A percentile compares a stretch with the other conserved stretches of the same genome.
Evolutionary conservation across 1,140 invertebrate species (phyloP).

Genomic region (Drosophila pruinosa): DNA sequence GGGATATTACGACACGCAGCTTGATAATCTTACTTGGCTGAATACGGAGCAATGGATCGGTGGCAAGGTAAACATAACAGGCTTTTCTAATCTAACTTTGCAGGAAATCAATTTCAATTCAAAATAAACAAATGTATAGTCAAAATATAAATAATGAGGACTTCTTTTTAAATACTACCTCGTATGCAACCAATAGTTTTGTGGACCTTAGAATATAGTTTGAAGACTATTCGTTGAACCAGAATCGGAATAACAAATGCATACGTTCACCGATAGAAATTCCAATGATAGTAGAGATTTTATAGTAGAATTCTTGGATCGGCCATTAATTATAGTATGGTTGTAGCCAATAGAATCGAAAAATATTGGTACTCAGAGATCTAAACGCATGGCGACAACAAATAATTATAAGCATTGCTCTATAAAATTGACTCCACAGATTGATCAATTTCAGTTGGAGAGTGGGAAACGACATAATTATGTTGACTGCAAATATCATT

Average conservation of each 20-base stretch:
- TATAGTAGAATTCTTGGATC: no score
- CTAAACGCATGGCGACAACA: no score
- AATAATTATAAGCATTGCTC: no score
- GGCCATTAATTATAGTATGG: no score
- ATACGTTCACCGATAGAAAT: no score
- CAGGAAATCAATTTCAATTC: not conserved
- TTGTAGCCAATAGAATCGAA: no score
- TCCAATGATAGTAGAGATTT: no score
- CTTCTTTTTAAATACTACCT: no score
- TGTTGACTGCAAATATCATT: slow-evolving; percentile 45
- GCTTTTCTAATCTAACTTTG: not conserved
- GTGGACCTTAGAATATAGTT: no score
- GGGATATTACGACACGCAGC: slow-evolving; percentile 98
- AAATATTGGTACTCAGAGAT: no score
- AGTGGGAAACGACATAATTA: not conserved
- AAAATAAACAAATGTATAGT: slow-evolving; percentile 1
- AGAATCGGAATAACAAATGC: no score
- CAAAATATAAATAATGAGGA: not conserved
- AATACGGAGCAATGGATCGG: slow-evolving; percentile 95
- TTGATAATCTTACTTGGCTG: slow-evolving; percentile 97
- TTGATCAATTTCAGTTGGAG: not conserved
- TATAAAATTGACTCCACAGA: not conserved
- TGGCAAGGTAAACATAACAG: slow-evolving; percentile 82
- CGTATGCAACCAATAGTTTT: not conserved
- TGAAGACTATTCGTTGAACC: no score